phyloP scores from a whole-genome alignment of 2,113 vertebrate genomes.

The Ivindomyrus marchei region DNA sequence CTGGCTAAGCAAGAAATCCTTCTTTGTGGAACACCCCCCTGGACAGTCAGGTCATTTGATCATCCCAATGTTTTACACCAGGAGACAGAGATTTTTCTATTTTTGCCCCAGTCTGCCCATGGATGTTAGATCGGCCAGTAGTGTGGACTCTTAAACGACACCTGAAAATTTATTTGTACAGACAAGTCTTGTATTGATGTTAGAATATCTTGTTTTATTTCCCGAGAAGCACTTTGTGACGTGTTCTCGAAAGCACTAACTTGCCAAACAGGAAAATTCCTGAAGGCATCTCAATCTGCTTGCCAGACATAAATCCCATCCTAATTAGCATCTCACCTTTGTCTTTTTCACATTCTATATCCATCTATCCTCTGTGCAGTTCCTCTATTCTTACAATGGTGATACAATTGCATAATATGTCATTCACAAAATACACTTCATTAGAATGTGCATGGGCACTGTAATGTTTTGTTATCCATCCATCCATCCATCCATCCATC shows the following conservation, averaged over 20 bases:
- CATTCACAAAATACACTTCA: neutral
- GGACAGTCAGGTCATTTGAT: neutral
- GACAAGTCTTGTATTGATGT: neutral
- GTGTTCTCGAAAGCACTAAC: neutral
- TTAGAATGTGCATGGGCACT: neutral
- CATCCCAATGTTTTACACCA: neutral
- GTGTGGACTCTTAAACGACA: neutral
- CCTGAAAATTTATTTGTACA: neutral
- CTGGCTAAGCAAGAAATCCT: neutral
- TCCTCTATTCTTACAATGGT: neutral
- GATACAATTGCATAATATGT: neutral
- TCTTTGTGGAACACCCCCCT: neutral
- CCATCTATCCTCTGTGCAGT: neutral
- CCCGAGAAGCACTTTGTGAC: neutral
- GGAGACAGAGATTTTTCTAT: neutral
- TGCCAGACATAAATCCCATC: neutral
- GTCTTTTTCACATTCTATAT: neutral
- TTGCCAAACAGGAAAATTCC: neutral
- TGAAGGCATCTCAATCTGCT: neutral
- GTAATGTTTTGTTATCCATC: neutral
- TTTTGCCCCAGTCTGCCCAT: neutral
- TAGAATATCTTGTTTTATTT: neutral
- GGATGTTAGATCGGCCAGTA: neutral
- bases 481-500: no score
- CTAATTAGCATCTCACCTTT: neutral